phyloP scores from a whole-genome alignment of 1,140 invertebrate species.

The Ceratoteleas bidentatus region DNA sequence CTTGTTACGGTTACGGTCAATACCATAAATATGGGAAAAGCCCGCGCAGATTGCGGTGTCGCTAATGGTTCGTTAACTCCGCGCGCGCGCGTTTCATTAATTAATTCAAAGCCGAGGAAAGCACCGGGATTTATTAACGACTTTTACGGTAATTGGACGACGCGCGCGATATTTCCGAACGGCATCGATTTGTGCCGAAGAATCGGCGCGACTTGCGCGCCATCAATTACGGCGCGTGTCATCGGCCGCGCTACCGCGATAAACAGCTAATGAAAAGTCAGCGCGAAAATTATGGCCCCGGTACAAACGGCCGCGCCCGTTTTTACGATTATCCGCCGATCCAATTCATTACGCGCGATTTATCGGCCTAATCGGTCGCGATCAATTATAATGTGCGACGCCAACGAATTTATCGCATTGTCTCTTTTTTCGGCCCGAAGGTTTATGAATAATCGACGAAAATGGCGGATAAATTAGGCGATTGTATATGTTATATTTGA shows the following conservation, averaged over 20 bases:
- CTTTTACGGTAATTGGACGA: constrained; percentile 56
- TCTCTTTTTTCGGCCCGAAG: background rate
- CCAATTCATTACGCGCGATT: constrained; percentile 30
- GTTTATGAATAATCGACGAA: no score
- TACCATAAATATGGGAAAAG: constrained; percentile 63
- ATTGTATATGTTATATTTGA: no score
- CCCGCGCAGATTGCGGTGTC: constrained; percentile 50
- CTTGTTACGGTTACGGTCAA: constrained; percentile 58
- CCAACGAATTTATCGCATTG: constrained; percentile 17
- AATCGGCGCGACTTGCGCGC: constrained; percentile 22
- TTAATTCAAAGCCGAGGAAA: constrained; percentile 55
- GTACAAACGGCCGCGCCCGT: constrained; percentile 13
- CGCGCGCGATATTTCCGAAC: constrained; percentile 47
- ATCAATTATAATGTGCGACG: constrained; percentile 23
- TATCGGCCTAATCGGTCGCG: constrained; percentile 21
- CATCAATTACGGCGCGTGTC: constrained; percentile 40
- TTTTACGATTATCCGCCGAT: constrained; percentile 24
- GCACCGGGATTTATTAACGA: constrained; percentile 60
- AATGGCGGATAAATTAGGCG: no score
- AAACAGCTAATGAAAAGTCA: constrained; percentile 54
- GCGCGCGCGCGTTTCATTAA: constrained; percentile 55
- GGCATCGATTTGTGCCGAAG: constrained; percentile 20
- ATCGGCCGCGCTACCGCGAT: constrained; percentile 37
- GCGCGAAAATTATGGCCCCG: constrained; percentile 35
- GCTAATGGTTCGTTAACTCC: constrained; percentile 64